These are phyloP conservation scores for Drosophila carrolli DNA, from an alignment of 1,140 invertebrate genomes.

Conservation along the genomic window DNA sequence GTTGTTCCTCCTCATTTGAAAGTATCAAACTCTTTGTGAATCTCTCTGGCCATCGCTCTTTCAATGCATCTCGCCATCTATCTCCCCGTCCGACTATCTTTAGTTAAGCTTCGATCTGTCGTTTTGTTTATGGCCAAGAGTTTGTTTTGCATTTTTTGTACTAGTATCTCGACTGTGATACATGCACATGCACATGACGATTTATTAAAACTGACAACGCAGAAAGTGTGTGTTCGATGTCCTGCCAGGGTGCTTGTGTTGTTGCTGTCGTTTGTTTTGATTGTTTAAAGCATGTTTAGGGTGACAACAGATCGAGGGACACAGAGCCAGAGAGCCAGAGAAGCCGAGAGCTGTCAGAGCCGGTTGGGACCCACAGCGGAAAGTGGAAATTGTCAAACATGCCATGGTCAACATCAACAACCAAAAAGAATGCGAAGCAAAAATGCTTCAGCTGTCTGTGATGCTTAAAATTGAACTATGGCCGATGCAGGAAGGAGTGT, in stretches of 20 bases:
- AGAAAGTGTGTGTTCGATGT: conserved; percentile 15
- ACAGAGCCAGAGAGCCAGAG: background rate
- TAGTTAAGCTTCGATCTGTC: conserved; percentile 6
- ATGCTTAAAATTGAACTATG: conserved; percentile 39
- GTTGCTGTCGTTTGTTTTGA: conserved; percentile 40
- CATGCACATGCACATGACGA: conserved; percentile 23
- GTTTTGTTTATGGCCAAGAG: conserved; percentile 14
- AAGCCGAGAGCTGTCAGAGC: conserved; percentile 5
- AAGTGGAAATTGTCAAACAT: conserved; percentile 51
- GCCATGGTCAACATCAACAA: conserved; percentile 39
- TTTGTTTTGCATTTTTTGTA: conserved; percentile 19
- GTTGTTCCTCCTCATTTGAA: background rate
- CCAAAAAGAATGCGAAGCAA: conserved; percentile 15
- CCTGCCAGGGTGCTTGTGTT: background rate
- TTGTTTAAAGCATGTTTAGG: conserved; percentile 50
- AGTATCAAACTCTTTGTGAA: background rate
- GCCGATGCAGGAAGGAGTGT: background rate
- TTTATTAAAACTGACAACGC: conserved; percentile 56
- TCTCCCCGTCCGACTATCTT: conserved; percentile 5
- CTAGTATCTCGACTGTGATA: background rate
- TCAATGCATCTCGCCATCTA: background rate
- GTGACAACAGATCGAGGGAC: conserved; percentile 9
- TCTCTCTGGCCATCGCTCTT: background rate
- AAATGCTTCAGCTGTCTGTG: conserved; percentile 10
- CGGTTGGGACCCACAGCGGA: conserved; percentile 12